Percentiles rank a stretch among this genome's conserved stretches.
Conservation (phyloP, 2,888 invertebrate genomes). For the Drosophila kambysellisi region DNA sequence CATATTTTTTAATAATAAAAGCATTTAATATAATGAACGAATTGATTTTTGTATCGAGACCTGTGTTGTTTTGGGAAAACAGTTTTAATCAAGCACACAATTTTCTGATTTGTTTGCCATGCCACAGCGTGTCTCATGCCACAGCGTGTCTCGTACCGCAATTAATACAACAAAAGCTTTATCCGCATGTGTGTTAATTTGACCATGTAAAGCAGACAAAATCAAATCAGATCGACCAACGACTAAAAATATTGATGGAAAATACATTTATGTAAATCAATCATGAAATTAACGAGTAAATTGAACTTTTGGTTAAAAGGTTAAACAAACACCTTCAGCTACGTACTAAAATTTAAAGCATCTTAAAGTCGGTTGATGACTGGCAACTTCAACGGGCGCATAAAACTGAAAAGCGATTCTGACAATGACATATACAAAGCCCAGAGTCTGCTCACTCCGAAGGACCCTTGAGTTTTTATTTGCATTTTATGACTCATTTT, state of each 20-base stretch:
- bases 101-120: slow-evolving; percentile 14
- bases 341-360: slow-evolving; percentile 11
- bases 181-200: slow-evolving; percentile 49
- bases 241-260: slow-evolving; percentile 25
- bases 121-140: slow-evolving; percentile 14
- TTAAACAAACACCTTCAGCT: slow-evolving; percentile 53
- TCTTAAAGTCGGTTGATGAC: slow-evolving; percentile 35
- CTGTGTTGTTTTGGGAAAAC: slow-evolving; percentile 27
- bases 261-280: slow-evolving; percentile 39
- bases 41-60: slow-evolving; percentile 36
- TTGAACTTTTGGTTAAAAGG: slow-evolving; percentile 72
- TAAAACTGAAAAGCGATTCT: slow-evolving; percentile 44
- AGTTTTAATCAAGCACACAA: slow-evolving; percentile 40
- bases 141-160: slow-evolving; percentile 7
- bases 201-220: slow-evolving; percentile 50
- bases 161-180: slow-evolving; percentile 45
- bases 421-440: slow-evolving; percentile 54
- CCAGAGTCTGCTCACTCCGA: slow-evolving; percentile 21
- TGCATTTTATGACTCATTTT: slow-evolving; percentile 81
- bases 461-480: slow-evolving; percentile 77
- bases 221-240: slow-evolving; percentile 54
- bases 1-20: slow-evolving; percentile 11
- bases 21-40: slow-evolving; percentile 21
- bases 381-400: slow-evolving; percentile 28
- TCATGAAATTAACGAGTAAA: slow-evolving; percentile 54